Percentiles rank a stretch among this genome's conserved stretches.
phyloP scores from a whole-genome alignment of 2,113 vertebrate species.

The Corythaixoides concolor region DNA sequence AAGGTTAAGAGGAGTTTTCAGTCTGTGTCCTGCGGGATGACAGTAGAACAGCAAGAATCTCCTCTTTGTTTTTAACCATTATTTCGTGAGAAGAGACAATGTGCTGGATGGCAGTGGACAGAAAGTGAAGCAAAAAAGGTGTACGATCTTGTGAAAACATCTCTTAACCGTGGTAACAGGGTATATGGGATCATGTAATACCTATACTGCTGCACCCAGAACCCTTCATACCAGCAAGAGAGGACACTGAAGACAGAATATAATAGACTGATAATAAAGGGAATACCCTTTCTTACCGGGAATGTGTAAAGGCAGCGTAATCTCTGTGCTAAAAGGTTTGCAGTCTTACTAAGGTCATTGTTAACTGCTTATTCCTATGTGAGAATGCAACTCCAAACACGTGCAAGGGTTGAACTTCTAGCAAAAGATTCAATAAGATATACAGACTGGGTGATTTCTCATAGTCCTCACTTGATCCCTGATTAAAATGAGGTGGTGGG shows the following conservation, averaged over 20 bases:
- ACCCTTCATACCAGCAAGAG: neutral
- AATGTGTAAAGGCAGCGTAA: neutral
- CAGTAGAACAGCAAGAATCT: neutral
- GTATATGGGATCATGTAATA: neutral
- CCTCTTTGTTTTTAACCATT: neutral
- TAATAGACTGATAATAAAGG: neutral
- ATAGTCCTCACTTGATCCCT: neutral
- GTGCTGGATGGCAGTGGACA: neutral
- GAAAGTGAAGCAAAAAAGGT: neutral
- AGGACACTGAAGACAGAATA: neutral
- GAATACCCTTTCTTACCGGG: neutral
- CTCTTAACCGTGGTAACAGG: neutral
- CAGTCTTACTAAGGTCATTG: neutral
- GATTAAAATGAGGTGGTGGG: neutral
- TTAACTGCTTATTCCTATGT: neutral
- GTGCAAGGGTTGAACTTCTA: neutral
- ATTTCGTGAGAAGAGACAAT: neutral
- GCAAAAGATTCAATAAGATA: neutral
- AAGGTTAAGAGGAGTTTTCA: neutral
- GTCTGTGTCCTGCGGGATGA: neutral
- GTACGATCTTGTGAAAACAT: neutral
- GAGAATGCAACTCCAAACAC: neutral
- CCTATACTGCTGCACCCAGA: neutral
- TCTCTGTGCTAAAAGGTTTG: neutral
- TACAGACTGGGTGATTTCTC: neutral